Percentiles rank a stretch among this genome's conserved stretches.
Evolutionary conservation across 1,140 invertebrate genomes (phyloP).

Genomic region (Subanguina moxae): DNA sequence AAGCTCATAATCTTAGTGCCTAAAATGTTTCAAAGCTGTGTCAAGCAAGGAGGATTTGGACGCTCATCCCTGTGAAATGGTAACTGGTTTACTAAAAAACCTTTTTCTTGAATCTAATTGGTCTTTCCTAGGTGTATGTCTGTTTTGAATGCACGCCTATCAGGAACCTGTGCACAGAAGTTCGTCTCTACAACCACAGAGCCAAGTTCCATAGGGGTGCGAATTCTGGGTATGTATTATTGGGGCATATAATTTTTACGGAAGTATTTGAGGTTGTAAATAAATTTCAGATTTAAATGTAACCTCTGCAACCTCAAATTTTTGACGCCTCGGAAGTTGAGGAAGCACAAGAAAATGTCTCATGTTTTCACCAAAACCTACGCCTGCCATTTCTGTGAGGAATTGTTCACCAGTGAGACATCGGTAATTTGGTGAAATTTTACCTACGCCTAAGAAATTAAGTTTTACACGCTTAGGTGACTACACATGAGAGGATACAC

Average conservation of each 20-base stretch:
- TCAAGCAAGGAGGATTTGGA: conserved; percentile 37
- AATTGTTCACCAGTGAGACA: conserved; percentile 55
- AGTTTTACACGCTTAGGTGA: conserved; percentile 41
- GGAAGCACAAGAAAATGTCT: conserved; percentile 60
- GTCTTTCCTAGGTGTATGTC: conserved; percentile 49
- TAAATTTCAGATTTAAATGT: conserved; percentile 46
- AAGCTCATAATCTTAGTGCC: no score
- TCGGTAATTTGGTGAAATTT: conserved; percentile 37
- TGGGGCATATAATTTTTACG: no score
- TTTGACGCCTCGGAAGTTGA: conserved; percentile 53
- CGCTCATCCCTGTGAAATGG: conserved; percentile 56
- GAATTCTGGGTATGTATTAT: conserved; percentile 42
- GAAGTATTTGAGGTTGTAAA: no score
- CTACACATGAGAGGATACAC: conserved; percentile 57
- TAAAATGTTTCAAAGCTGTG: conserved; percentile 56
- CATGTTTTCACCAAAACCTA: conserved; percentile 59
- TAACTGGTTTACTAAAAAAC: conserved; percentile 25
- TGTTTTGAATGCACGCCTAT: conserved; percentile 58
- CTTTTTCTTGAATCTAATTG: conserved; percentile 10
- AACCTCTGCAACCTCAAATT: conserved; percentile 57
- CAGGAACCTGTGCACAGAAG: conserved; percentile 53
- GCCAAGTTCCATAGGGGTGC: conserved; percentile 58
- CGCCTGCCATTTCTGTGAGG: conserved; percentile 57
- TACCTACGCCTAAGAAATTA: conserved; percentile 7
- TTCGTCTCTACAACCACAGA: conserved; percentile 48